phyloP scores from a whole-genome alignment of 2,888 invertebrate genomes.

The Diogma glabrata region DNA sequence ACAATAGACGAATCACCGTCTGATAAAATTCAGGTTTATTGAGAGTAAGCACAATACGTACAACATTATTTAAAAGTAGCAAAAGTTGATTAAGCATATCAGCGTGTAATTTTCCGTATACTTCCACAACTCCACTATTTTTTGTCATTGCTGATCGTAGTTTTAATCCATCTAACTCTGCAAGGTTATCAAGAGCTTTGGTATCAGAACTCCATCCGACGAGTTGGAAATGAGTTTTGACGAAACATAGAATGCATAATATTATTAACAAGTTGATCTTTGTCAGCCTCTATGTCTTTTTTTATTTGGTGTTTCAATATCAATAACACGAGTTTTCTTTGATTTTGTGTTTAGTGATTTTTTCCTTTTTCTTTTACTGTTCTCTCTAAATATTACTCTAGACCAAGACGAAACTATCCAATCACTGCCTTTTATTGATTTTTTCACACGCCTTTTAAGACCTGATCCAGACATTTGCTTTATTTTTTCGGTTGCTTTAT shows the following conservation, averaged over 20 bases:
- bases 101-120: conserved; percentile 11
- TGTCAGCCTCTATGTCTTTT: too few species aligned
- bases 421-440: background rate
- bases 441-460: background rate
- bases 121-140: background rate
- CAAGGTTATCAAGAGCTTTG: background rate
- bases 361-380: too few species aligned
- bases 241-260: conserved; percentile 10
- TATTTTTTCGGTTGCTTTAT: background rate
- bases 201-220: conserved; percentile 1
- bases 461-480: background rate
- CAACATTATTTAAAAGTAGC: conserved; percentile 10
- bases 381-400: too few species aligned
- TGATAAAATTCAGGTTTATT: conserved; percentile 9
- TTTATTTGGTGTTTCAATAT: too few species aligned
- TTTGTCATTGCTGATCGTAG: background rate
- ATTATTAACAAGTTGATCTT: conserved; percentile 7
- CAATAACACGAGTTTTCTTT: too few species aligned
- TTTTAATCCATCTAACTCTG: conserved; percentile 5
- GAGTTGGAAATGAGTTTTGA: conserved; percentile 11
- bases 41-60: background rate
- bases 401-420: too few species aligned
- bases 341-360: too few species aligned
- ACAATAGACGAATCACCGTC: background rate
- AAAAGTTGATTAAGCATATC: conserved; percentile 12